Conservation (phyloP, 2,797 vertebrate genomes). For the Petrocephalus sullivani region DNA sequence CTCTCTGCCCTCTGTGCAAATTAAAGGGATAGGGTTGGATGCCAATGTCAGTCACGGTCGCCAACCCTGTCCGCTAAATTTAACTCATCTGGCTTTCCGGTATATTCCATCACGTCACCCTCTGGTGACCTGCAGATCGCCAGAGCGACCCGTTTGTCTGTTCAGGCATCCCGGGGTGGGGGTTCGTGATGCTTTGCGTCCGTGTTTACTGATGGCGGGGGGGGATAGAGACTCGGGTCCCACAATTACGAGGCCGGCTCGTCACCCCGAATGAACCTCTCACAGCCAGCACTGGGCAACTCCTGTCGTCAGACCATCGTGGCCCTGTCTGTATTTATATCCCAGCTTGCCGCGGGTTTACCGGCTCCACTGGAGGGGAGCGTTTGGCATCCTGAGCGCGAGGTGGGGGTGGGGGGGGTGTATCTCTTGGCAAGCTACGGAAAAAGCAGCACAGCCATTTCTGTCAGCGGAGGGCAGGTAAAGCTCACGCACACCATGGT, state of each 20-base stretch:
- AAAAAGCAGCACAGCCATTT: not conserved
- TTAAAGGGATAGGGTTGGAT: not conserved
- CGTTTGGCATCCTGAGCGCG: not conserved
- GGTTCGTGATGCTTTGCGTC: not conserved
- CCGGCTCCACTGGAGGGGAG: not conserved
- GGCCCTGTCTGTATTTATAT: slow-evolving; percentile 5
- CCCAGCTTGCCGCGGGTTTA: not conserved
- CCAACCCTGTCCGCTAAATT: not conserved
- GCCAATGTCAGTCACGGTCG: not conserved
- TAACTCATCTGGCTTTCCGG: not conserved
- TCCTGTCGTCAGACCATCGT: slow-evolving; percentile 19
- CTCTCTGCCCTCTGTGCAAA: not conserved
- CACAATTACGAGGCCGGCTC: slow-evolving; percentile 20
- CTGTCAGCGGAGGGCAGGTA: not conserved
- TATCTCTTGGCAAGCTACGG: not conserved
- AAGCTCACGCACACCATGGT: not conserved
- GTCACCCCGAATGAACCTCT: slow-evolving; percentile 31
- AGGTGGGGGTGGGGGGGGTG: not conserved
- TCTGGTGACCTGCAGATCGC: not conserved
- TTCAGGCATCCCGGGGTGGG: not conserved
- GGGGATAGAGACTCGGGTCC: slow-evolving; percentile 15
- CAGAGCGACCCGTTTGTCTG: not conserved
- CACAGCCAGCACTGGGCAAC: slow-evolving; percentile 31
- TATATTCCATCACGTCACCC: not conserved
- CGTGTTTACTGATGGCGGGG: not conserved